phyloP scores from a whole-genome alignment of 2,888 invertebrate species.

The Gastrophysa polygoni region DNA sequence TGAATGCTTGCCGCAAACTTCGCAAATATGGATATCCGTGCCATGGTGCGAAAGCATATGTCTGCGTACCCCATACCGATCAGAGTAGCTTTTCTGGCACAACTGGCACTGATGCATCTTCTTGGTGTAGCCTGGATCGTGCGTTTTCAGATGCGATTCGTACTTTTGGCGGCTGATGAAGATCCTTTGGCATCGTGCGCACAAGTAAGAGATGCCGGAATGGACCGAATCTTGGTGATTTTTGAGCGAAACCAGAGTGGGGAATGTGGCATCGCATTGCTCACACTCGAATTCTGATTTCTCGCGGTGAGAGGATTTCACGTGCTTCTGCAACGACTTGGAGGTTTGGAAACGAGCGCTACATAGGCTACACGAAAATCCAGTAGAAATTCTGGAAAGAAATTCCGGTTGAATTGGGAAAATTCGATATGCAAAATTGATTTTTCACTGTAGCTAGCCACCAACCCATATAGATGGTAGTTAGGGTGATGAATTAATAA shows the following conservation, averaged over 20 bases:
- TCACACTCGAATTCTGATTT: conserved; percentile 11
- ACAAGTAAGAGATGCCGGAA: conserved; percentile 10
- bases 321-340: no score
- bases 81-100: conserved; percentile 52
- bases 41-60: conserved; percentile 46
- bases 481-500: no score
- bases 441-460: no score
- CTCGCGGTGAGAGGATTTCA: no score
- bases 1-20: conserved; percentile 6
- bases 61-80: conserved; percentile 56
- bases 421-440: no score
- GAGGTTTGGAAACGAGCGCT: no score
- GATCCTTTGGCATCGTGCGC: conserved; percentile 37
- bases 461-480: no score
- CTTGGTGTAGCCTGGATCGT: conserved; percentile 35
- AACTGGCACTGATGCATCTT: conserved; percentile 44
- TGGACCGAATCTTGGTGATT: conserved; percentile 7
- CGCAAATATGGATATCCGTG: conserved; percentile 31
- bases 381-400: no score
- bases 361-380: no score
- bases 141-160: conserved; percentile 36
- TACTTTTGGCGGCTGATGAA: conserved; percentile 37
- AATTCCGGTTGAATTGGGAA: no score
- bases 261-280: conserved; percentile 5
- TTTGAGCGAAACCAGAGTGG: background rate